Percentiles rank a stretch among this genome's conserved stretches.
phyloP scores from a whole-genome alignment of 2,113 vertebrate species.

The Nothobranchius furzeri region DNA sequence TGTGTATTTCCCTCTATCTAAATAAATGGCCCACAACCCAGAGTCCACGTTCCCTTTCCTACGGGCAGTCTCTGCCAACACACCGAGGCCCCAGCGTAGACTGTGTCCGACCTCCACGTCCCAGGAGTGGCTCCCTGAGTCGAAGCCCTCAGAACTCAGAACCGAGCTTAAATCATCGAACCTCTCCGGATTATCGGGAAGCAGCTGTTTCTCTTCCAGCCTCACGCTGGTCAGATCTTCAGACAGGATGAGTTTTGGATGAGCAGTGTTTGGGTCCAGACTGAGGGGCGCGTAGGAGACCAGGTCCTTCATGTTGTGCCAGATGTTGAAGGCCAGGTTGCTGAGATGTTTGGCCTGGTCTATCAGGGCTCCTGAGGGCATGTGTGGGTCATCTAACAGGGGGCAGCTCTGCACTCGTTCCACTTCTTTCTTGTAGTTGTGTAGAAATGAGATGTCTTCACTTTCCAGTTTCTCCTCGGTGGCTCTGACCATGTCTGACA shows the following conservation, averaged over 20 bases:
- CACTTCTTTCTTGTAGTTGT: not conserved
- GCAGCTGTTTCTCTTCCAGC: not conserved
- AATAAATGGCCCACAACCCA: not conserved
- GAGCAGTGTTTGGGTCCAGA: conserved; percentile 1
- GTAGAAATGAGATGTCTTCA: conserved; percentile 4
- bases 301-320: conserved; percentile 1
- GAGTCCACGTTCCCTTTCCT: not conserved
- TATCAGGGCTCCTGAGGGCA: not conserved
- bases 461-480: not conserved
- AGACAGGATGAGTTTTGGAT: conserved; percentile 2
- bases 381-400: conserved; percentile 1
- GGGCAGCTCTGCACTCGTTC: not conserved
- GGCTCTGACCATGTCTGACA: not conserved
- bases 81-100: not conserved
- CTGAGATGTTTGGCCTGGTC: conserved; percentile 6
- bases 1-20: not conserved
- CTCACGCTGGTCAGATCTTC: conserved; percentile 6
- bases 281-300: not conserved
- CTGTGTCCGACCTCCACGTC: not conserved
- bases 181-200: conserved; percentile 3
- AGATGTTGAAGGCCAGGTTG: conserved; percentile 6
- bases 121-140: not conserved
- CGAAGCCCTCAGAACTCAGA: not conserved
- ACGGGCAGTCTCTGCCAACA: not conserved
- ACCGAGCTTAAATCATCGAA: not conserved